Conservation (phyloP, 92 coral and sea anemone genomes). For the Actinostola sp. region DNA sequence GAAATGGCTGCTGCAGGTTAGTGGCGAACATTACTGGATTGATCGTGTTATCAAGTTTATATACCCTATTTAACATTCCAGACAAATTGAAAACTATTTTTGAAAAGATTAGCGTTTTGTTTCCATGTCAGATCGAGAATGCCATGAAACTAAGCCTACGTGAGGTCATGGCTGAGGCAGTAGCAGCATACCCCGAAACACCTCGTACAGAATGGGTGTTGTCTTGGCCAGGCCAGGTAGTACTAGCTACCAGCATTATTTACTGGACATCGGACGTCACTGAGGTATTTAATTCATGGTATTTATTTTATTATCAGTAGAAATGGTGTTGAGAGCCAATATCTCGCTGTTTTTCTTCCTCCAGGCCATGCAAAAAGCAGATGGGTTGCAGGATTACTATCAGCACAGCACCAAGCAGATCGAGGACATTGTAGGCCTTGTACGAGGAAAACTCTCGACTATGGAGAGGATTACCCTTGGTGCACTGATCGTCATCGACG, state of each 20-base stretch:
- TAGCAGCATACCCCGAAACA: conserved; percentile 69
- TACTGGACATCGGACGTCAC: conserved; percentile 97
- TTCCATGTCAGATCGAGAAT: conserved; percentile 78
- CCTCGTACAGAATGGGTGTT: conserved; percentile 96
- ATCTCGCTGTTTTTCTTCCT: background rate
- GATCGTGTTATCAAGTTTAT: background rate
- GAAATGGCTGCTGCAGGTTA: conserved; percentile 92
- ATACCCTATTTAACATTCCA: background rate
- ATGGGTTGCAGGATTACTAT: conserved; percentile 77
- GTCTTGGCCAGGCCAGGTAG: conserved; percentile 99
- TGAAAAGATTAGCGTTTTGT: background rate
- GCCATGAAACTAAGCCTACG: conserved; percentile 93
- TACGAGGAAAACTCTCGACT: conserved; percentile 86
- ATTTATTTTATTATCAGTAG: background rate
- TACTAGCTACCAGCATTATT: conserved; percentile 87
- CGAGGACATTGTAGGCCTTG: conserved; percentile 91
- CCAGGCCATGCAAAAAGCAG: conserved; percentile 75
- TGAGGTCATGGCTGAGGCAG: conserved; percentile 94
- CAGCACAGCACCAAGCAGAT: conserved; percentile 82
- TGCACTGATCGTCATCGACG: conserved; percentile 95
- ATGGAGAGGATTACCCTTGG: conserved; percentile 96
- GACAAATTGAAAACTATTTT: too few species aligned
- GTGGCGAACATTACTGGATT: background rate
- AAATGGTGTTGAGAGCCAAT: background rate
- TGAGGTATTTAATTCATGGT: conserved; percentile 53